These are phyloP conservation scores for Pelecanoides urinatrix DNA, from an alignment of 2,113 vertebrate species.

Conservation along the genomic window DNA sequence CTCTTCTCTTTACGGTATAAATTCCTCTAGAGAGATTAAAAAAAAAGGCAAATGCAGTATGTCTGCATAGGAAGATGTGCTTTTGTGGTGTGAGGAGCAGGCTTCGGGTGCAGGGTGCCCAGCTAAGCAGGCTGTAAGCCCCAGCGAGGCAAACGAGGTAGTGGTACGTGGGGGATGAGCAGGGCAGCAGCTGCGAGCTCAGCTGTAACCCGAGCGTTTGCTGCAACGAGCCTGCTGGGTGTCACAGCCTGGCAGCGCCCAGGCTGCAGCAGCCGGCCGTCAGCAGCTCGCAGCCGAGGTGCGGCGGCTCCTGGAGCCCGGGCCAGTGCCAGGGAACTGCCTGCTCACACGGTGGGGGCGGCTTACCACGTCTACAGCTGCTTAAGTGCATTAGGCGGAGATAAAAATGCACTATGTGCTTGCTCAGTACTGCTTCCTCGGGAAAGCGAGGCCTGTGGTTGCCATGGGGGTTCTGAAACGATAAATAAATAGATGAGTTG, in stretches of 20 bases:
- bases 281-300: neutral
- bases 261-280: neutral
- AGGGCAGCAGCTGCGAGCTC: slow-evolving; percentile 1
- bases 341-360: neutral
- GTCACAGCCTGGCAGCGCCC: neutral
- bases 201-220: slow-evolving; percentile 3
- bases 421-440: neutral
- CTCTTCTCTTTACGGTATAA: neutral
- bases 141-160: neutral
- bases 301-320: neutral
- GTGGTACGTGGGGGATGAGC: neutral
- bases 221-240: neutral
- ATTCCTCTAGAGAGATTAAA: neutral
- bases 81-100: neutral
- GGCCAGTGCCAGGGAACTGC: neutral
- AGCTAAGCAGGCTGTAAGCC: neutral
- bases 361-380: neutral
- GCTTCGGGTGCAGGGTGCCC: neutral
- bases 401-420: neutral
- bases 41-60: neutral
- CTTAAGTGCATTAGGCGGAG: neutral
- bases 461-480: neutral
- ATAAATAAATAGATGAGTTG: neutral
- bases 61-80: rapidly evolving
- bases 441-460: neutral